phyloP scores from a whole-genome alignment of 23 tunicate genomes.

The Halocynthia roretzi region DNA sequence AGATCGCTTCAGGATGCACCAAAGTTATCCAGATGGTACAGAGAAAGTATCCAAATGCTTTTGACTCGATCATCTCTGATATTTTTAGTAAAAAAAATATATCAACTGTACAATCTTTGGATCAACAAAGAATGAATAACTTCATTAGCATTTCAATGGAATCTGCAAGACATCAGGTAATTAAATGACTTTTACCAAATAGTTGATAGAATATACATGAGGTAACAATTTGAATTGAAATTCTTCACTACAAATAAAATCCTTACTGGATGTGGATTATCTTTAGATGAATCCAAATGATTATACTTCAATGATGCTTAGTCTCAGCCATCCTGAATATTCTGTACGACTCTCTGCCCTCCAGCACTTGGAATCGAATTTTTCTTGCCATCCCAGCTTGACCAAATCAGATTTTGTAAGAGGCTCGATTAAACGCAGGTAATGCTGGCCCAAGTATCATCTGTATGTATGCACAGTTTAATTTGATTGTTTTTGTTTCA shows the following conservation, averaged over 20 bases:
- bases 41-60: conserved; percentile 10
- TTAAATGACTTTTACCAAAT: neutral
- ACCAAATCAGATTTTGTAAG: neutral
- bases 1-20: no score
- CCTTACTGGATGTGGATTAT: no score
- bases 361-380: neutral
- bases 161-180: conserved; percentile 21
- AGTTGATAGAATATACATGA: no score
- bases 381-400: neutral
- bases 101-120: neutral
- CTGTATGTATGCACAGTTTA: neutral
- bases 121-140: conserved; percentile 3
- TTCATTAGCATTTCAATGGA: conserved; percentile 17
- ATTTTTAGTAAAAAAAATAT: neutral
- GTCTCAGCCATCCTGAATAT: neutral
- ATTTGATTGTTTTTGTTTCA: neutral
- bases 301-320: neutral
- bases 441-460: neutral
- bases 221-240: no score
- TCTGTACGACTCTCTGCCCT: neutral
- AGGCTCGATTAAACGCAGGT: neutral
- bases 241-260: no score
- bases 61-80: neutral
- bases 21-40: conserved; percentile 1
- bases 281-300: no score